Base-by-base conservation (phyloP, 2,113 vertebrate species). In the Leptodactylus fuscus region DNA sequence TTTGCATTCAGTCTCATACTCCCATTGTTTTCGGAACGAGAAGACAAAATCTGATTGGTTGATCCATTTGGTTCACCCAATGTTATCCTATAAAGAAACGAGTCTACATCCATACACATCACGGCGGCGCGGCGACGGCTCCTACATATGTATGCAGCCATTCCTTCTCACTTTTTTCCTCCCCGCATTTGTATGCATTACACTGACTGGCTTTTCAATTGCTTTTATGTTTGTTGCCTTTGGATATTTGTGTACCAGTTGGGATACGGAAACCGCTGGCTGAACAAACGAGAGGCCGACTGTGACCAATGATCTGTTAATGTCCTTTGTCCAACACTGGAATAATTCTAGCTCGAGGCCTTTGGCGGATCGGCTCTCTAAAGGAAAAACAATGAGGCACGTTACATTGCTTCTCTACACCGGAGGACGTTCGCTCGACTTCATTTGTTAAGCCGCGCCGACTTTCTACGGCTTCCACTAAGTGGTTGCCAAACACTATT, bases 291-390 rank as follows among this genome's bases (percentile, higher is more conserved):
- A 48, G 38, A 84, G 53, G 22, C 55, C 15, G 82, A 29, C 71
- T 65, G 71, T 76, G 82, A 83, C 51, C 81, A 58, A 73, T 73
- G 67, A 83, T 83, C 67, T 83, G 67, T 74, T 73, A 83, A 75
- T 83, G 70, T 75, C 24, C 36, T 75, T 75, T 51, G 51, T 83
- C 80, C 80, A 6, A 69, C 60, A 34, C 58, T 34, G 27, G 60
- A 81, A 81, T 67, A 44, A 67, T 81, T 81, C 60, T 69, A 67
- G 58, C 80, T 58, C 7, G 27, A 18, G 80, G 80, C 41, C 49
- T 22, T 49, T 13, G 32, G 38, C 38, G 60, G 27, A 13, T 65
- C 27, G 62, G 16, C 12, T 18, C 20, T 41, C 55, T 62, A 62
- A 44, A 55, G n/a, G n/a, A 80, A 80, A 78, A 55, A 38, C 75